phyloP scores from a whole-genome alignment of 2,113 vertebrate species.

The Rhinoderma darwinii region DNA sequence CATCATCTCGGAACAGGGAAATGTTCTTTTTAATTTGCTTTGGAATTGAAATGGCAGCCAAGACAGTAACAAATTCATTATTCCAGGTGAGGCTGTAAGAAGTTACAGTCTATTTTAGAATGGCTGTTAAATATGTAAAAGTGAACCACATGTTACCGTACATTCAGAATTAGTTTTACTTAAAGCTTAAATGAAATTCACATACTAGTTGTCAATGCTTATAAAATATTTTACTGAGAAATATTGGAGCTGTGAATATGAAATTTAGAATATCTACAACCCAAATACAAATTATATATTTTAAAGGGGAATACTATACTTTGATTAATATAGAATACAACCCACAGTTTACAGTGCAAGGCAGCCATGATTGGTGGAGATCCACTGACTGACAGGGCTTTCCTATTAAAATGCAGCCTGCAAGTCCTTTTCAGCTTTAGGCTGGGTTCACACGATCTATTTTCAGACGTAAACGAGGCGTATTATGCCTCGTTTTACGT shows the following conservation, averaged over 20 bases:
- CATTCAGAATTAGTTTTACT: background rate
- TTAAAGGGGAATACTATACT: no score
- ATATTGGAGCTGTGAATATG: background rate
- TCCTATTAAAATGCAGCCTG: no score
- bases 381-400: no score
- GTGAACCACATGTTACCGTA: conserved; percentile 23
- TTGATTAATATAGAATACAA: no score
- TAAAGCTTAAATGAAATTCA: background rate
- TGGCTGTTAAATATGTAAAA: conserved; percentile 9
- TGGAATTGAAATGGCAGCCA: conserved; percentile 21
- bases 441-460: no score
- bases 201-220: background rate
- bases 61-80: conserved; percentile 36
- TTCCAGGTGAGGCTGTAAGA: conserved; percentile 19
- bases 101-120: conserved; percentile 27
- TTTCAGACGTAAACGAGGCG: no score
- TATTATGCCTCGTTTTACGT: no score
- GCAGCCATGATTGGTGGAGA: no score
- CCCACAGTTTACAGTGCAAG: no score
- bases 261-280: background rate
- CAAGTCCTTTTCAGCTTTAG: no score
- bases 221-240: background rate
- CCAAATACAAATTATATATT: background rate
- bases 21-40: conserved; percentile 14
- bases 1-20: background rate